Conservation (phyloP, 37 sponge, comb jelly and placozoan genomes). For the Haliclona indistincta region DNA sequence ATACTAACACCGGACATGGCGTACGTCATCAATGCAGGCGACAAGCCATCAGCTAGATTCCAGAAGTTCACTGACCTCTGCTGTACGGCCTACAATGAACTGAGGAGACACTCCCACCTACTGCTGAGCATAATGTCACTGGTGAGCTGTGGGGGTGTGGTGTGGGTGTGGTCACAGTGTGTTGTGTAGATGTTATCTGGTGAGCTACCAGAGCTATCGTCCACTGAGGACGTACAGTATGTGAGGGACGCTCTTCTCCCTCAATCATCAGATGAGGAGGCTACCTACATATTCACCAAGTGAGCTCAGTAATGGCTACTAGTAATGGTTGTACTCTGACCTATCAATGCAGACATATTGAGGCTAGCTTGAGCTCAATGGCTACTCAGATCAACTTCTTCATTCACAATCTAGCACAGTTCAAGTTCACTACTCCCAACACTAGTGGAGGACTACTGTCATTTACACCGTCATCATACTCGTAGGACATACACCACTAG, state of each 20-base stretch:
- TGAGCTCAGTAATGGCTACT: slow-evolving; percentile 4
- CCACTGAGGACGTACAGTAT: slow-evolving; percentile 77
- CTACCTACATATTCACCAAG: slow-evolving; percentile 74
- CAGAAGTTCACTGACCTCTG: slow-evolving; percentile 87
- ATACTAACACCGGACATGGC: slow-evolving; percentile 96
- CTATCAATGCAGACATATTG: slow-evolving; percentile 67
- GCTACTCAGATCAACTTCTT: slow-evolving; percentile 89
- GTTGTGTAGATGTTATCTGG: slow-evolving; percentile 66
- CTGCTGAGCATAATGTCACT: slow-evolving; percentile 76
- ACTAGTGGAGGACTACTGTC: slow-evolving; percentile 38
- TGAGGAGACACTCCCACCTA: slow-evolving; percentile 71
- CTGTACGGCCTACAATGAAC: slow-evolving; percentile 84
- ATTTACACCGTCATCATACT: slow-evolving; percentile 10
- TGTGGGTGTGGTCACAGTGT: background rate
- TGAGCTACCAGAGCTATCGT: slow-evolving; percentile 65
- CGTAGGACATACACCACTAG: background rate
- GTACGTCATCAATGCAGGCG: slow-evolving; percentile 90
- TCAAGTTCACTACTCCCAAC: slow-evolving; percentile 44
- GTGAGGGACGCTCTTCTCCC: slow-evolving; percentile 77
- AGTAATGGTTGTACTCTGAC: background rate
- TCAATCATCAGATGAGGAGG: slow-evolving; percentile 56
- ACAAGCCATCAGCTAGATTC: slow-evolving; percentile 65
- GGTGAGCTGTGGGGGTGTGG: slow-evolving; percentile 26
- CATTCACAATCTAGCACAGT: slow-evolving; percentile 90
- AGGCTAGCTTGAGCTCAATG: slow-evolving; percentile 73